phyloP scores from a whole-genome alignment of 2,797 vertebrate genomes.

The Phoebastria nigripes region DNA sequence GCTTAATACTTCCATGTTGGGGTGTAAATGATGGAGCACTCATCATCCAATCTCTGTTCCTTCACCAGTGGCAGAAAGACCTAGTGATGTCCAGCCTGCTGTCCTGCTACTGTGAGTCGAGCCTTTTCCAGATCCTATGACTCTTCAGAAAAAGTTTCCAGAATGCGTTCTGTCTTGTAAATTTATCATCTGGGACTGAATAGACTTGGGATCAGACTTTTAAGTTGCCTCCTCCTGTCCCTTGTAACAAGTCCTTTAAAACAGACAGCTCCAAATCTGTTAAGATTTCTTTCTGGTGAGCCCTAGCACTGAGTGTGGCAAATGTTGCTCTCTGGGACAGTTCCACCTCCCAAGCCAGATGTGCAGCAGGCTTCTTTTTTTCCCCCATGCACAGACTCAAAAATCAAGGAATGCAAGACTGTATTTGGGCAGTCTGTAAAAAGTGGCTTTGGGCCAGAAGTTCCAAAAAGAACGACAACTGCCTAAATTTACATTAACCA shows the following conservation, averaged over 20 bases:
- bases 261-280: not conserved
- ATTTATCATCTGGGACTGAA: not conserved
- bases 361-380: not conserved
- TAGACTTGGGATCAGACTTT: not conserved
- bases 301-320: not conserved
- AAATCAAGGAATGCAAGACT: not conserved
- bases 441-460: not conserved
- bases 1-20: not conserved
- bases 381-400: not conserved
- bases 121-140: not conserved
- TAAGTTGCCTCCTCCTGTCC: not conserved
- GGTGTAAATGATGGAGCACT: not conserved
- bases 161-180: not conserved
- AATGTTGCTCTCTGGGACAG: not conserved
- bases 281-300: not conserved
- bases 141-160: not conserved
- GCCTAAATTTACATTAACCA: not conserved
- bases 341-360: not conserved
- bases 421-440: not conserved
- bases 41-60: not conserved
- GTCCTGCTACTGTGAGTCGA: not conserved
- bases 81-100: not conserved
- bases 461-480: not conserved
- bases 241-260: not conserved
- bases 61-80: not conserved